Evolutionary conservation across 1,140 invertebrate species (phyloP).

Genomic region (Stratiolaelaps scimitus): DNA sequence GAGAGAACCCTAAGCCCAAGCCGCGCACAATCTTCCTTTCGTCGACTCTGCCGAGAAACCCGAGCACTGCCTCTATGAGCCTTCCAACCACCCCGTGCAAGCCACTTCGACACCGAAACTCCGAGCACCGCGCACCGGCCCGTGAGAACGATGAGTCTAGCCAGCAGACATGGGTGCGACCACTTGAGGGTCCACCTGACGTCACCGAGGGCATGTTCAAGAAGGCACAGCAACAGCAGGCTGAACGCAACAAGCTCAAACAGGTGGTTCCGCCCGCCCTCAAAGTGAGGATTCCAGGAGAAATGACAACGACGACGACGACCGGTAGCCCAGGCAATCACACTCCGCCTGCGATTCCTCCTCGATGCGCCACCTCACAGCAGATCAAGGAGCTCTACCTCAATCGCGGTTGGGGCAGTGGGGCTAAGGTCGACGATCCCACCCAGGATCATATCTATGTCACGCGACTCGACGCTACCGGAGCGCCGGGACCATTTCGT

Average conservation of each 20-base stretch:
- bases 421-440: not conserved
- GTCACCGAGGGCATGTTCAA: conserved; percentile 23
- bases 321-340: not conserved
- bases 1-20: conserved; percentile 17
- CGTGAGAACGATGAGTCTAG: not conserved
- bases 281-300: too few species aligned
- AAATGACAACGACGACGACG: not conserved
- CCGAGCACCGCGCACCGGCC: conserved; percentile 7
- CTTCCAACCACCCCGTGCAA: conserved; percentile 8
- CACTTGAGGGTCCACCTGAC: conserved; percentile 20
- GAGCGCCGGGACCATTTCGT: not conserved
- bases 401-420: not conserved
- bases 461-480: conserved; percentile 8
- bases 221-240: conserved; percentile 22
- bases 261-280: not conserved
- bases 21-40: conserved; percentile 22
- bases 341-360: conserved; percentile 14
- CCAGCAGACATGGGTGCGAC: not conserved
- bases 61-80: not conserved
- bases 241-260: conserved; percentile 25
- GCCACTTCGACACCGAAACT: conserved; percentile 9
- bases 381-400: conserved; percentile 24
- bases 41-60: conserved; percentile 20
- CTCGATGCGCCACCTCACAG: conserved; percentile 2
- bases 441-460: conserved; percentile 3